Evolutionary conservation across 1,140 invertebrate species (phyloP).

Genomic region (Neelides sp.): DNA sequence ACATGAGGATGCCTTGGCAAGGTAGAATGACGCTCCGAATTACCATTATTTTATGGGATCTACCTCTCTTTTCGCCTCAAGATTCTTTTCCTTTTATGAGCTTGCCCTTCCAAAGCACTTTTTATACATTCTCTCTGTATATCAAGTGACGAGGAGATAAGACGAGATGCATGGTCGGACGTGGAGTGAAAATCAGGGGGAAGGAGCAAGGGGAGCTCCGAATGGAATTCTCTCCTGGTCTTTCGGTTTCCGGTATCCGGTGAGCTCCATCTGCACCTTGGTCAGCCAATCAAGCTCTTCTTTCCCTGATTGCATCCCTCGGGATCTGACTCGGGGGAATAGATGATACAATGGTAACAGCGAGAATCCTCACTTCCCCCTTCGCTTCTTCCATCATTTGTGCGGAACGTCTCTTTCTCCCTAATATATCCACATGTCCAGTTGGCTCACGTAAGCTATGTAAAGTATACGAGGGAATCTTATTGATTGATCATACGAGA

Average conservation of each 20-base stretch:
- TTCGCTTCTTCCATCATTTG: conserved; percentile 9
- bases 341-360: no score
- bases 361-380: no score
- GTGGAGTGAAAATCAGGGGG: background rate
- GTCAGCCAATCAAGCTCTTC: conserved; percentile 21
- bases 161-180: background rate
- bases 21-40: no score
- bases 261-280: conserved; percentile 28
- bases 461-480: background rate
- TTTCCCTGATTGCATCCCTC: conserved; percentile 22
- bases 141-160: background rate
- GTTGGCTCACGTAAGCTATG: background rate
- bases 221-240: background rate
- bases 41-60: no score
- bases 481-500: background rate
- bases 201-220: background rate
- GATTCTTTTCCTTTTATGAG: no score
- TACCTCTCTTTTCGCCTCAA: no score
- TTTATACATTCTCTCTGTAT: background rate
- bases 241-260: conserved; percentile 9
- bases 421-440: conserved; percentile 1
- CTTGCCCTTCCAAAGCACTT: no score
- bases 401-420: conserved; percentile 12
- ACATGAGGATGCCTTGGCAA: no score
- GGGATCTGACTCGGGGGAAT: conserved; percentile 23